phyloP scores from a whole-genome alignment of 2,888 invertebrate species.

The Neelides folsomi region DNA sequence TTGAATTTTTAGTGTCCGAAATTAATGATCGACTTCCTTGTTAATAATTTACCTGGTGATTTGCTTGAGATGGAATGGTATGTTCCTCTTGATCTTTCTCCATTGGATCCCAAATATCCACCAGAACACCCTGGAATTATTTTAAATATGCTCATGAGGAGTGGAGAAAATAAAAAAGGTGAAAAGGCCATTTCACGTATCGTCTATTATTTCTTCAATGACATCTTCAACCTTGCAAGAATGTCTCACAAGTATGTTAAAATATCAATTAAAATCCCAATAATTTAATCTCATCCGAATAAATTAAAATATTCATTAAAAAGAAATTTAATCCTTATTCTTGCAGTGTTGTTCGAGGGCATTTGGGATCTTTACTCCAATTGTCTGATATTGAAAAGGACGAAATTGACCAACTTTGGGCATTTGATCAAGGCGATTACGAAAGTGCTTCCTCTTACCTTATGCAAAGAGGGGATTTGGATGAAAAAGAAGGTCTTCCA shows the following conservation, averaged over 20 bases:
- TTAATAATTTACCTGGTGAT: constrained; percentile 21
- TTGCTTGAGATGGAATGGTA: constrained; percentile 23
- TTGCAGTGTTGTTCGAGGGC: constrained; percentile 20
- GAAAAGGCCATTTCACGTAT: constrained; percentile 22
- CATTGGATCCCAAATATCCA: constrained; percentile 24
- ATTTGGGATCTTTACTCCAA: constrained; percentile 25
- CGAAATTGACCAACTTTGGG: constrained; percentile 25
- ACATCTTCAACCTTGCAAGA: constrained; percentile 9
- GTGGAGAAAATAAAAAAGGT: constrained; percentile 19
- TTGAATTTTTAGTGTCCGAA: constrained; percentile 7
- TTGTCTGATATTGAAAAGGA: constrained; percentile 21
- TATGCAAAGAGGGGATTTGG: constrained; percentile 16
- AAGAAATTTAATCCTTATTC: neutral
- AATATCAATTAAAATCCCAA: neutral
- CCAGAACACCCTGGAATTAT: constrained; percentile 29
- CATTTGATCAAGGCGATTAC: constrained; percentile 26
- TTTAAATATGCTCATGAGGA: constrained; percentile 25
- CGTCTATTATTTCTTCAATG: constrained; percentile 29
- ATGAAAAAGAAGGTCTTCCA: constrained; percentile 19
- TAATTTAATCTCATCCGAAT: neutral
- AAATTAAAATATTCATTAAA: neutral
- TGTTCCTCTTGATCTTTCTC: constrained; percentile 4
- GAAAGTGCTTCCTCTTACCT: constrained; percentile 15
- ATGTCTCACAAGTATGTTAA: neutral
- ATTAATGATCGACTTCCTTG: constrained; percentile 29